phyloP scores from a whole-genome alignment of 2,797 vertebrate genomes.

The Sus cebifrons region DNA sequence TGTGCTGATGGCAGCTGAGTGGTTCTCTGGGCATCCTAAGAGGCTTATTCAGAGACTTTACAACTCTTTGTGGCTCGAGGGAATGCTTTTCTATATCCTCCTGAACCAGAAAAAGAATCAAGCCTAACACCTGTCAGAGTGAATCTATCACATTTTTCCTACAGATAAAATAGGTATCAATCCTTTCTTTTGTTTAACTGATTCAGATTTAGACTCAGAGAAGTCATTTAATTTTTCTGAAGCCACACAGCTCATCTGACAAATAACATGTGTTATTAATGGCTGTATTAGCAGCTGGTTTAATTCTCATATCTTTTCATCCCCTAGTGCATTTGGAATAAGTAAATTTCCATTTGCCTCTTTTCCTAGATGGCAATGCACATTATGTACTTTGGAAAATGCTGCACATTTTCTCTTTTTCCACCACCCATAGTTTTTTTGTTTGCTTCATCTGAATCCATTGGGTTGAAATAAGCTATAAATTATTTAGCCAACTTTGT shows the following conservation, averaged over 20 bases:
- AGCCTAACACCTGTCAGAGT: background rate
- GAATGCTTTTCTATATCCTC: background rate
- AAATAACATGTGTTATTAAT: background rate
- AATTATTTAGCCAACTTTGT: slow-evolving; percentile 49
- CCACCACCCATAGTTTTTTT: background rate
- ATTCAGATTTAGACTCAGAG: slow-evolving; percentile 36
- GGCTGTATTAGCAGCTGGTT: background rate
- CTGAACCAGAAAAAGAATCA: background rate
- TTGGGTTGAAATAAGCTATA: slow-evolving; percentile 33
- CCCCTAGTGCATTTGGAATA: background rate
- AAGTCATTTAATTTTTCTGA: background rate
- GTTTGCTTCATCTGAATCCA: background rate
- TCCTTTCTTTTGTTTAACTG: background rate
- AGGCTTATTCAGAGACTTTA: background rate
- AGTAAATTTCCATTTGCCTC: slow-evolving; percentile 13
- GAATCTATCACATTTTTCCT: slow-evolving; percentile 11
- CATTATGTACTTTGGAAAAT: slow-evolving; percentile 35
- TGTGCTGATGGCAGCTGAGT: background rate
- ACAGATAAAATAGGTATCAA: background rate
- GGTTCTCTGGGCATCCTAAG: background rate
- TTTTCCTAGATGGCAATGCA: slow-evolving; percentile 42
- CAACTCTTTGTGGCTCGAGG: background rate
- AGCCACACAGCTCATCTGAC: background rate
- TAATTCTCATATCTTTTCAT: background rate
- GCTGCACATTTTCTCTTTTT: background rate